Percentiles rank a stretch among this genome's conserved stretches.
phyloP scores from a whole-genome alignment of 2,888 invertebrate species.

The Agrotis puta region DNA sequence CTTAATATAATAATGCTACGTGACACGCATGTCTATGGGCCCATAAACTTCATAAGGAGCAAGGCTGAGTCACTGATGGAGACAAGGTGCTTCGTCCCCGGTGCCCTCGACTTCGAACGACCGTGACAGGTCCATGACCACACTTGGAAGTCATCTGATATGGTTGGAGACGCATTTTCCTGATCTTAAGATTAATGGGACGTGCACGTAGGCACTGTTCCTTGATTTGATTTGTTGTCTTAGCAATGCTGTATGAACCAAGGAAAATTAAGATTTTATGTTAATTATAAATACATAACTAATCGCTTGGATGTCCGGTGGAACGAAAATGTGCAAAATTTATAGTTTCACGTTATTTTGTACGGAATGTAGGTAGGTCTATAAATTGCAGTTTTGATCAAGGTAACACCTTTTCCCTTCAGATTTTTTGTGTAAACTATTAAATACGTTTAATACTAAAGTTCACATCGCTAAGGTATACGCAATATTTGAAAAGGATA shows the following conservation, averaged over 20 bases:
- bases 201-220: constrained; percentile 23
- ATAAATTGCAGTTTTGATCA: constrained; percentile 1
- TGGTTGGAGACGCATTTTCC: constrained; percentile 69
- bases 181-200: constrained; percentile 58
- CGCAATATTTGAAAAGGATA: constrained; percentile 25
- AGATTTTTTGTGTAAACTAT: constrained; percentile 3
- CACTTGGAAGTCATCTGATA: constrained; percentile 68
- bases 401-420: not conserved
- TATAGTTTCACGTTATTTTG: too few relatives aligned
- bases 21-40: constrained; percentile 68
- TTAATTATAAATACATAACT: not conserved
- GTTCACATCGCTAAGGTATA: constrained; percentile 1
- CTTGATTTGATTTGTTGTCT: constrained; percentile 20
- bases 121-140: constrained; percentile 77
- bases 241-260: constrained; percentile 19
- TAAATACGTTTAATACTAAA: constrained; percentile 17
- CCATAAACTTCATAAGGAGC: constrained; percentile 69
- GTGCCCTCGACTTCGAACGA: constrained; percentile 78
- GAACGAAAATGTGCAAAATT: too few relatives aligned
- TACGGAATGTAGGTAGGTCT: not conserved
- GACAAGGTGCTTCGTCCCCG: constrained; percentile 66
- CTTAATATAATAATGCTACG: constrained; percentile 64
- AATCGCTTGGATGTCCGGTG: too few relatives aligned
- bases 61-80: constrained; percentile 72
- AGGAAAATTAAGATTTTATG: constrained; percentile 37